A percentile compares a stretch with the other conserved stretches of the same genome.
Conservation (phyloP, 2,888 invertebrate species). For the Sylvicola cinctus region DNA sequence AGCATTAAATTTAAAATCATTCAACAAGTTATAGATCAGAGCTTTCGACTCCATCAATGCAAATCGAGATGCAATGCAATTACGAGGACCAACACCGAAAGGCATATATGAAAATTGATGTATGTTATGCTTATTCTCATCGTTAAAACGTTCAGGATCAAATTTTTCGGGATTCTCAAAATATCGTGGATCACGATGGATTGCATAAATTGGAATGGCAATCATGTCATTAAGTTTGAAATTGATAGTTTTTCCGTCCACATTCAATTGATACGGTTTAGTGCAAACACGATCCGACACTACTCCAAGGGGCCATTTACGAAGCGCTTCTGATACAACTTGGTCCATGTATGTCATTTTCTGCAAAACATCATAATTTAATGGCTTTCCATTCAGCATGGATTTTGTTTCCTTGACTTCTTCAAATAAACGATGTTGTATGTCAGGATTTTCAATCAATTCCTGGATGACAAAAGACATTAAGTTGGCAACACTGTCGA, state of each 20-base stretch:
- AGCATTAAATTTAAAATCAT: constrained; percentile 15
- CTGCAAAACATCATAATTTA: constrained; percentile 30
- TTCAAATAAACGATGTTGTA: constrained; percentile 26
- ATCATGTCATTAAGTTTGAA: background rate
- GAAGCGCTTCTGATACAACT: constrained; percentile 13
- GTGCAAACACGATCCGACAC: constrained; percentile 1
- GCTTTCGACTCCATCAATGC: constrained; percentile 18
- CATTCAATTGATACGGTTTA: background rate
- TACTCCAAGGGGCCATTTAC: constrained; percentile 3
- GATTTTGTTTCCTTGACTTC: constrained; percentile 27
- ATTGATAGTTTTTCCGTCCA: background rate
- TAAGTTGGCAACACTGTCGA: constrained; percentile 23
- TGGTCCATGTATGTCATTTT: constrained; percentile 38
- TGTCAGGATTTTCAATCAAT: constrained; percentile 28
- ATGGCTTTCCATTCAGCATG: constrained; percentile 19
- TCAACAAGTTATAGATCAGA: constrained; percentile 14
- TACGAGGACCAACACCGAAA: constrained; percentile 7
- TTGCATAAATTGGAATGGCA: background rate
- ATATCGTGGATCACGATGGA: constrained; percentile 1
- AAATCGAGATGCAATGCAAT: constrained; percentile 12
- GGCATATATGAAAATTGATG: constrained; percentile 7
- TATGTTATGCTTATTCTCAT: constrained; percentile 5
- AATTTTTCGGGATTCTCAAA: constrained; percentile 9
- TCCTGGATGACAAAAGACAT: constrained; percentile 28
- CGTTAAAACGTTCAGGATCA: constrained; percentile 17